Base-by-base conservation (phyloP, 2,113 vertebrate genomes). In the Bubo blakistoni region DNA sequence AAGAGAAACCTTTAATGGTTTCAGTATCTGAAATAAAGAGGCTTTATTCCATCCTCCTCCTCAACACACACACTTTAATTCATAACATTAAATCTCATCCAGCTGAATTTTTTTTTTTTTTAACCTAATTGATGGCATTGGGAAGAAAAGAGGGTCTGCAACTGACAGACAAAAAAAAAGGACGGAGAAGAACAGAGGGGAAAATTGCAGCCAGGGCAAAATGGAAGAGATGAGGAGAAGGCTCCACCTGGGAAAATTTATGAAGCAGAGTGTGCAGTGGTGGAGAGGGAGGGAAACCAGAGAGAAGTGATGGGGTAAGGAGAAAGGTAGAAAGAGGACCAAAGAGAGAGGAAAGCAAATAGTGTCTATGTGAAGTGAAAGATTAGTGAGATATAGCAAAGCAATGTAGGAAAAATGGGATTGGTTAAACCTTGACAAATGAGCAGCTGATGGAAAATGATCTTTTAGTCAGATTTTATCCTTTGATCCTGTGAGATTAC, bases 51-150 rank as follows among this genome's bases (percentile, higher is more conserved):
- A 5, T 59, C 46, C 24, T 81, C 11, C 30, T 76, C 52, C 30
- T 32, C 34, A 93, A 74, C 7, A 40, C 44, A 93, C 62, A 61
- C 46, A n/a, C 80, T 96, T 95, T 83, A 95, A 82, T 86, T 52
- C 27, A 62, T 89, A 90, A 72, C 42, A 88, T 95, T 88, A 96
- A 55, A 61, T 79, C 65, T 80, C 49, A 85, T 59, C 27, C 59
- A 94, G 38, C 49, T 94, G 72, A 87, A 47, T 42, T 34, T 88
- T 86, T 90, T 80, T 6, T 12, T 67, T 93, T 94, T 93, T 94
- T 59, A 85, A 69, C 47, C 17, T 55, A 25, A 38, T 32, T 85
- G 42, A 62, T 80, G 19, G 34, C n/a, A 86, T 15, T 46, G 29
- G 34, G 32, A 42, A 36, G 40, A 55, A 95, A 79, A 80, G 90